phyloP scores from a whole-genome alignment of 2,797 vertebrate species.

The Dromococcyx pavoninus region DNA sequence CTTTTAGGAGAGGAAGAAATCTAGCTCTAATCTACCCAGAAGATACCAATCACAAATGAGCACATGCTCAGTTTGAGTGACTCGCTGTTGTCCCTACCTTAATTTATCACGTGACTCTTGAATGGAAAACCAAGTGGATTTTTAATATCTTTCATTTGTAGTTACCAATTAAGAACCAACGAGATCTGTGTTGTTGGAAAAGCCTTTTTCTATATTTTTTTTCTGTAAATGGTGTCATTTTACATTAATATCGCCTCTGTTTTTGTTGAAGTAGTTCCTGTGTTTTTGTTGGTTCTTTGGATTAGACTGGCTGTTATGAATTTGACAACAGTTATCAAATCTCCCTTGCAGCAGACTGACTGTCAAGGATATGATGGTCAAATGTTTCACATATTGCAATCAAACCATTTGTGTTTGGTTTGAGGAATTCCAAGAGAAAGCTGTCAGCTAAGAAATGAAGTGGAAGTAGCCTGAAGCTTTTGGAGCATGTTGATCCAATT shows the following conservation, averaged over 20 bases:
- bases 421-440: constrained; percentile 77
- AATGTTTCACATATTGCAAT: constrained; percentile 75
- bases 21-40: background rate
- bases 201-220: background rate
- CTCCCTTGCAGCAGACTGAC: constrained; percentile 67
- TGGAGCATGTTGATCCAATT: constrained; percentile 78
- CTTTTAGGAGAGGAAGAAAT: background rate
- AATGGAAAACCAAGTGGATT: background rate
- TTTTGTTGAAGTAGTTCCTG: constrained; percentile 31
- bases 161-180: constrained; percentile 5
- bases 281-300: constrained; percentile 48
- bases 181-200: background rate
- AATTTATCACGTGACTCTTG: background rate
- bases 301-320: constrained; percentile 71
- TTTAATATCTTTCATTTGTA: constrained; percentile 30
- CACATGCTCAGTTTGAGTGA: background rate
- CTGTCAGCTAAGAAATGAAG: constrained; percentile 77
- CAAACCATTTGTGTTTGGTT: constrained; percentile 73
- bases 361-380: constrained; percentile 75
- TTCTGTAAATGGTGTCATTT: constrained; percentile 27
- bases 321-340: constrained; percentile 77
- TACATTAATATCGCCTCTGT: background rate
- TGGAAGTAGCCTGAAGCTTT: constrained; percentile 72
- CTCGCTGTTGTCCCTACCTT: background rate
- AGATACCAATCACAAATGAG: background rate